A percentile compares a stretch with the other conserved stretches of the same genome.
phyloP scores from a whole-genome alignment of 2,797 vertebrate genomes.

The Eulemur coronatus region DNA sequence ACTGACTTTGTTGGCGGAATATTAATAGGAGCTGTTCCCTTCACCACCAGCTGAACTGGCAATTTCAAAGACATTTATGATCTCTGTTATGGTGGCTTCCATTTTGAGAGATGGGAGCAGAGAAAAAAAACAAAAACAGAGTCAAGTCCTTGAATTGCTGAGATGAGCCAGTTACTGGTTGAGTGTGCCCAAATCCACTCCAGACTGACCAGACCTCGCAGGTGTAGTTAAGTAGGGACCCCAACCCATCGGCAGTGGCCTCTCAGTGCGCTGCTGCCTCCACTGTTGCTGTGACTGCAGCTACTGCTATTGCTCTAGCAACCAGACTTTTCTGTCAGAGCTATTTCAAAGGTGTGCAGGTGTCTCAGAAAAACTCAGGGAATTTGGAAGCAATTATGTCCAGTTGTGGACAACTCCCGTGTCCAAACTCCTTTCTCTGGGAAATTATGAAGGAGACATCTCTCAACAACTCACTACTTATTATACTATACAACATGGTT shows the following conservation, averaged over 20 bases:
- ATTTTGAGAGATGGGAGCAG: conserved; percentile 75
- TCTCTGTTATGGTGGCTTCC: conserved; percentile 56
- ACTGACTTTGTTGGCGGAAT: conserved; percentile 53
- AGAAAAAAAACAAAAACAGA: conserved; percentile 59
- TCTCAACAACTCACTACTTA: neutral
- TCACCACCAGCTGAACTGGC: conserved; percentile 73
- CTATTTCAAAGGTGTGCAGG: neutral
- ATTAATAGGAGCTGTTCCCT: conserved; percentile 63
- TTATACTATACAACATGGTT: neutral
- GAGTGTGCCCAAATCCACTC: conserved; percentile 60
- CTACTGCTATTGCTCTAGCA: neutral
- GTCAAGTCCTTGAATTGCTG: conserved; percentile 76
- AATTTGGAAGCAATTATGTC: conserved; percentile 69
- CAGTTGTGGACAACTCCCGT: conserved; percentile 48
- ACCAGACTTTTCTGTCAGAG: neutral
- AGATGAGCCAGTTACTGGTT: conserved; percentile 80
- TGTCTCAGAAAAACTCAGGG: conserved; percentile 39
- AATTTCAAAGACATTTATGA: conserved; percentile 79
- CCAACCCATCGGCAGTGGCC: conserved; percentile 66
- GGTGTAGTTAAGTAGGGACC: neutral
- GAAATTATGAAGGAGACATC: conserved; percentile 3
- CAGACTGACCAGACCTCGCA: conserved; percentile 44
- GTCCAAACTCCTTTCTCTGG: conserved; percentile 17
- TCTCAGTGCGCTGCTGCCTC: neutral
- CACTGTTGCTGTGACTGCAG: neutral